Conservation (phyloP, 2,797 vertebrate species). For the Borostomias antarcticus region DNA sequence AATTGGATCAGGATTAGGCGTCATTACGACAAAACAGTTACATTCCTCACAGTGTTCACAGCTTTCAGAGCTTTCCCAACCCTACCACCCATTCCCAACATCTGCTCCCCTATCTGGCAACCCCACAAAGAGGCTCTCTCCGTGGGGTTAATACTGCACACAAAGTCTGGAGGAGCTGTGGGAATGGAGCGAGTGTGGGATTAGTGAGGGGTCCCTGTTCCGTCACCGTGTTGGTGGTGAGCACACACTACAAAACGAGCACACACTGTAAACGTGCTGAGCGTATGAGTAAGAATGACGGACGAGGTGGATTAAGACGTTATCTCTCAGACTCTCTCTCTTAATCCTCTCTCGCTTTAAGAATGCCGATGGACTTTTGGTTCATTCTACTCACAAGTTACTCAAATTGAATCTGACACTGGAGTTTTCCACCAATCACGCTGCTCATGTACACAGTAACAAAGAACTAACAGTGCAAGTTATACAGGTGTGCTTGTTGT, state of each 20-base stretch:
- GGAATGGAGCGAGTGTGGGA: neutral
- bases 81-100: conserved; percentile 17
- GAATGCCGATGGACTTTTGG: conserved; percentile 6
- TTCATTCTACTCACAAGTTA: neutral
- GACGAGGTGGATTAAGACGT: neutral
- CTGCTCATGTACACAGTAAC: neutral
- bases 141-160: conserved; percentile 24
- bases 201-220: neutral
- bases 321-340: conserved; percentile 12
- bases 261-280: neutral
- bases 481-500: neutral
- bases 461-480: neutral
- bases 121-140: conserved; percentile 5
- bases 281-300: conserved; percentile 7
- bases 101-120: conserved; percentile 23
- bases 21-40: conserved; percentile 14
- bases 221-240: neutral
- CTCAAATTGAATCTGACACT: neutral
- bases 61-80: conserved; percentile 35
- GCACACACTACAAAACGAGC: neutral
- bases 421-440: neutral
- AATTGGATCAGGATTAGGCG: conserved; percentile 35
- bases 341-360: conserved; percentile 4
- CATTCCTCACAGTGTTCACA: conserved; percentile 34
- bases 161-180: neutral